Percentiles rank a stretch among this genome's conserved stretches.
Evolutionary conservation across 2,113 vertebrate species (phyloP).

Genomic region (Nyctereutes procyonoides): DNA sequence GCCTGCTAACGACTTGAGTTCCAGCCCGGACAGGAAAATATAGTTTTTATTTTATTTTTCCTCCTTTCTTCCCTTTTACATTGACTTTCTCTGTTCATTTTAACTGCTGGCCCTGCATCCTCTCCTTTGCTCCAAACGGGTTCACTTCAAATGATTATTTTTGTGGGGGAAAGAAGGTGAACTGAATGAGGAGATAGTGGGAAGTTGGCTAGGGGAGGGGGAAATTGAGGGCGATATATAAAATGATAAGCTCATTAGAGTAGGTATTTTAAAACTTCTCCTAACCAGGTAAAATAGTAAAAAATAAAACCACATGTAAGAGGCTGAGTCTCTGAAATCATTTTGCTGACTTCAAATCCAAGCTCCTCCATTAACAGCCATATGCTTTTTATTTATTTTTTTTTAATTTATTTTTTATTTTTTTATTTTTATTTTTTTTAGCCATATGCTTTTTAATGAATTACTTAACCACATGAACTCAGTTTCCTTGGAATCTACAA

Average conservation of each 20-base stretch:
- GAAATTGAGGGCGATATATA: neutral
- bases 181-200: neutral
- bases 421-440: too few species aligned
- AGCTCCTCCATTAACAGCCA: neutral
- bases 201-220: neutral
- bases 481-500: neutral
- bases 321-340: neutral
- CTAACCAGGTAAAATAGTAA: neutral
- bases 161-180: neutral
- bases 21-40: neutral
- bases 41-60: neutral
- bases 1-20: neutral
- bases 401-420: too few species aligned
- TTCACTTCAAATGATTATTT: constrained; percentile 15
- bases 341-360: neutral
- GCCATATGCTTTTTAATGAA: neutral
- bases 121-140: constrained; percentile 37
- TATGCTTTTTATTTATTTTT: neutral
- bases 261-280: neutral
- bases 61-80: neutral
- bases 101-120: neutral
- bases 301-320: neutral
- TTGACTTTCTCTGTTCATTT: constrained; percentile 16
- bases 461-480: neutral
- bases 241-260: neutral